Evolutionary conservation across 1,140 invertebrate genomes (phyloP), one percentile per base, ranked within the genome.

Genomic region (Bicyclus anynana): DNA sequence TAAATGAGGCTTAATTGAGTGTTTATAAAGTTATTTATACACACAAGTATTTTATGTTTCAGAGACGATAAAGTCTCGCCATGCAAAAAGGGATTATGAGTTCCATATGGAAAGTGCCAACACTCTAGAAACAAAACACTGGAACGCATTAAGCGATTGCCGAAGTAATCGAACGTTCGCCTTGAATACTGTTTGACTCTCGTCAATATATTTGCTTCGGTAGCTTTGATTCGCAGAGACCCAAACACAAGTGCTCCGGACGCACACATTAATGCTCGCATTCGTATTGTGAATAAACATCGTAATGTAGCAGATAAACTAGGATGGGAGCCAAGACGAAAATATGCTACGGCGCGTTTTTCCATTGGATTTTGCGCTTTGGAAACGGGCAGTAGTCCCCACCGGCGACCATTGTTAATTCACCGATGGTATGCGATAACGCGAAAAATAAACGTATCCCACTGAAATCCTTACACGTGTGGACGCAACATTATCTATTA

Each of bases 221-320:
- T 60, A 62, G 70, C 64, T 65, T 69, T 64, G 59, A 67, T 67
- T 67, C 65, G 60, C 55, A 72, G 65, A 77, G 63, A 74, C 70
- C 60, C 61, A 64, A 77, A 73, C 73, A 80, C 74, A 78, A 87
- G 80, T 81, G 74, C 79, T 68, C 58, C 70, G 74, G 74, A 85
- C 79, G 76, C 83, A 83, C 80, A 81, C 80, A 85, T 85, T 80
- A 84, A 85, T 83, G 81, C 66, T 80, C 79, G 66, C 80, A 82
- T 84, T 84, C 76, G 84, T 84, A 87, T 87, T 87, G 81, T 87
- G 84, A 86, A 86, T 87, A 87, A 87, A 87, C 84, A 87, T 87
- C 83, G 83, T 85, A 84, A 87, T 87, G 84, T 85, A 87, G 79
- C 84, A 84, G 84, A 87, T 87, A 85, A 87, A 87, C 84, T 87